Percentiles rank a stretch among this genome's conserved stretches.
Evolutionary conservation across 2,888 invertebrate genomes (phyloP).

Genomic region (Conus canariensis): DNA sequence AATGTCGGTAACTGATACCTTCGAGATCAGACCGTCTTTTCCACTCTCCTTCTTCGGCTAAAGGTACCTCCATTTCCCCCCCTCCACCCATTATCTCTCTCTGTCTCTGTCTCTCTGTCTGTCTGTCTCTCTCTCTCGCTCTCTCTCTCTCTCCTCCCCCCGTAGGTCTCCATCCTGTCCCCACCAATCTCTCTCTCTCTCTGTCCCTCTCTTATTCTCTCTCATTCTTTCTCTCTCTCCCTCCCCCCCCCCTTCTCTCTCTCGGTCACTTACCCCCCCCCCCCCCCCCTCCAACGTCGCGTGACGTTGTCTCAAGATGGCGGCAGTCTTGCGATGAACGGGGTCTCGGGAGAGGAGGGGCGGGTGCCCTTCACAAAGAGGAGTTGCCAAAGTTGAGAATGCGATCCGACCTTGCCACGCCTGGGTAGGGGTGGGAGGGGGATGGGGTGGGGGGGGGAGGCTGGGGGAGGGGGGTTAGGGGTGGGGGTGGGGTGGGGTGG

Average conservation of each 20-base stretch:
- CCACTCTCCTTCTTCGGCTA: too few relatives aligned
- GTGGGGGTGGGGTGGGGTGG: neutral
- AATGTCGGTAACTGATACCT: too few relatives aligned
- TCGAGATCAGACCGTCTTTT: too few relatives aligned
- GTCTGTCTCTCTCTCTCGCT: too few relatives aligned
- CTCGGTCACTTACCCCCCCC: neutral
- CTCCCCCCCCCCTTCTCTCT: neutral
- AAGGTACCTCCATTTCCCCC: too few relatives aligned
- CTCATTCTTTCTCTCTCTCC: too few relatives aligned
- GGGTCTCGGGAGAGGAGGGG: neutral
- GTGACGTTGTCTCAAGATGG: conserved; percentile 40
- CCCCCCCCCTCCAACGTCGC: conserved; percentile 29
- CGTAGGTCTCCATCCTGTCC: too few relatives aligned
- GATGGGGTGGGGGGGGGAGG: neutral
- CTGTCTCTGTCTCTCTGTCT: too few relatives aligned
- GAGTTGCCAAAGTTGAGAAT: conserved; percentile 28
- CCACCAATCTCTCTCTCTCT: too few relatives aligned
- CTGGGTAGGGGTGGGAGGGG: neutral
- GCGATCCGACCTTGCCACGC: neutral
- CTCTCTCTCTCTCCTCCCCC: too few relatives aligned
- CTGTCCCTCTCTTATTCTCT: too few relatives aligned
- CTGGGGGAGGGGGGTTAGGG: neutral
- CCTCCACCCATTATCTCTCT: too few relatives aligned
- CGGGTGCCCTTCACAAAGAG: neutral
- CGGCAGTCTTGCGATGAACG: conserved; percentile 20